phyloP scores from a whole-genome alignment of 2,113 vertebrate species.

The Antidorcas marsupialis region DNA sequence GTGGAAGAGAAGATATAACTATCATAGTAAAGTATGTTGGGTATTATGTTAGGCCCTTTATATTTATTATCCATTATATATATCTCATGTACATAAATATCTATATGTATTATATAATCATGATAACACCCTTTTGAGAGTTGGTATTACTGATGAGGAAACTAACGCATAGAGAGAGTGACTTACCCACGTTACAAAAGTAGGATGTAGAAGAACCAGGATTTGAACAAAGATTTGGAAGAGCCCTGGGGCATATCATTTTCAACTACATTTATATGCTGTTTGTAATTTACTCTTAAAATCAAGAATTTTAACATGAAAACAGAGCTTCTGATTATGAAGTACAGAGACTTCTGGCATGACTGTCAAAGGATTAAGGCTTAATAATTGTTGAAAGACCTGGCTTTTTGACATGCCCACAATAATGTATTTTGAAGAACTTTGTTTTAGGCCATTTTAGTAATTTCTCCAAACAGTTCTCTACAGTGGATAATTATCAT shows the following conservation, averaged over 20 bases:
- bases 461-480: slow-evolving; percentile 2
- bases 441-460: neutral
- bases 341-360: neutral
- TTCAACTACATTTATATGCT: slow-evolving; percentile 12
- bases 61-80: neutral
- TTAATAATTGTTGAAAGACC: neutral
- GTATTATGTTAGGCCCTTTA: neutral
- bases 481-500: neutral
- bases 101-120: neutral
- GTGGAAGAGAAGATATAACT: neutral
- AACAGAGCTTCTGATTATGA: slow-evolving; percentile 20
- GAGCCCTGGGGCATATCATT: neutral
- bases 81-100: neutral
- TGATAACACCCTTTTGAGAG: neutral
- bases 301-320: neutral
- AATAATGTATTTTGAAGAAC: neutral
- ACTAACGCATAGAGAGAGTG: neutral
- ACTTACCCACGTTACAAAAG: neutral
- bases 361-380: neutral
- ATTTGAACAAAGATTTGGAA: slow-evolving; percentile 28
- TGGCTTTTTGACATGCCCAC: neutral
- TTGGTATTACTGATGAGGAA: neutral
- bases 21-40: neutral
- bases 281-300: neutral
- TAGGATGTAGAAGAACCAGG: neutral